phyloP scores from a whole-genome alignment of 2,797 vertebrate genomes.

The Chelon auratus region DNA sequence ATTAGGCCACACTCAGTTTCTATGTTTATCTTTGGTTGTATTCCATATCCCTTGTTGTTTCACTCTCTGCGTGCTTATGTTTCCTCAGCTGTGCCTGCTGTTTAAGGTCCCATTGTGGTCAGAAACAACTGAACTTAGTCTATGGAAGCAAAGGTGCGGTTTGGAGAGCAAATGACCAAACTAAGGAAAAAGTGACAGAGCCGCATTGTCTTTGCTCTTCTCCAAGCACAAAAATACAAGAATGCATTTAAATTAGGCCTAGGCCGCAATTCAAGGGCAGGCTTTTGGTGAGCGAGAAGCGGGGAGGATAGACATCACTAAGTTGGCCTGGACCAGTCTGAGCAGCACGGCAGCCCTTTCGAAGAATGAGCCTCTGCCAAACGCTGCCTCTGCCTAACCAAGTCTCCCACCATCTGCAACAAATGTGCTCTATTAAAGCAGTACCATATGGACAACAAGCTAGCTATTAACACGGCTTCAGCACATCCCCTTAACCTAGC shows the following conservation, averaged over 20 bases:
- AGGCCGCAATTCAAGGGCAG: slow-evolving; percentile 86
- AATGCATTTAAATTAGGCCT: slow-evolving; percentile 83
- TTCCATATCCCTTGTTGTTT: slow-evolving; percentile 64
- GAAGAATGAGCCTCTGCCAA: slow-evolving; percentile 88
- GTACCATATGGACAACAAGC: slow-evolving; percentile 97
- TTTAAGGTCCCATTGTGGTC: slow-evolving; percentile 83
- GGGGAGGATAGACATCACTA: slow-evolving; percentile 81
- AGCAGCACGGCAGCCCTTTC: slow-evolving; percentile 82
- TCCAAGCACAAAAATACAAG: slow-evolving; percentile 64
- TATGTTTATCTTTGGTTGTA: slow-evolving; percentile 67
- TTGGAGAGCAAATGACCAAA: slow-evolving; percentile 82
- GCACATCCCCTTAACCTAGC: slow-evolving; percentile 88
- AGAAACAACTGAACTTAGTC: slow-evolving; percentile 83
- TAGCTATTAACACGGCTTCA: slow-evolving; percentile 95
- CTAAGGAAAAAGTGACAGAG: slow-evolving; percentile 84
- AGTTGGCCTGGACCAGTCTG: slow-evolving; percentile 70
- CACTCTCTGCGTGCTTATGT: slow-evolving; percentile 75
- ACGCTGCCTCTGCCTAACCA: slow-evolving; percentile 88
- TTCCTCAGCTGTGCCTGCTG: slow-evolving; percentile 83
- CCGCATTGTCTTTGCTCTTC: slow-evolving; percentile 80
- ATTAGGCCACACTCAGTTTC: slow-evolving; percentile 54
- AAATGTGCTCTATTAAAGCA: slow-evolving; percentile 97
- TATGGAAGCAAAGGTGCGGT: slow-evolving; percentile 83
- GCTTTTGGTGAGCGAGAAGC: slow-evolving; percentile 82
- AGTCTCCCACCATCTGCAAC: slow-evolving; percentile 95